Evolutionary conservation across 2,888 invertebrate genomes (phyloP).

Genomic region (Leptogaster cylindrica): DNA sequence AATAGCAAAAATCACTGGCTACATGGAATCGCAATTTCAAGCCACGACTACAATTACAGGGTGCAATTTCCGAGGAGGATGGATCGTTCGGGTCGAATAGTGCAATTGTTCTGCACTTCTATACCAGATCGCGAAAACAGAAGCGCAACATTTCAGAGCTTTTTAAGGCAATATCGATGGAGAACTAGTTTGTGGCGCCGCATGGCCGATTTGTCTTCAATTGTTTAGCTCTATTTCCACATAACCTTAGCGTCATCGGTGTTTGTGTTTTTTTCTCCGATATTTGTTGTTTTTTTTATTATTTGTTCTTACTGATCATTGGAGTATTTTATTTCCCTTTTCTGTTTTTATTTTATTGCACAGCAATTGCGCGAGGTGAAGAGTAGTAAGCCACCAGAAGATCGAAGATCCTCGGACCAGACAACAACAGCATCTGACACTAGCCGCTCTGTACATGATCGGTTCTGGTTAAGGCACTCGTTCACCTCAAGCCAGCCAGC

Average conservation of each 20-base stretch:
- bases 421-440: conserved; percentile 24
- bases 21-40: conserved; percentile 33
- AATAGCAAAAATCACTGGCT: conserved; percentile 26
- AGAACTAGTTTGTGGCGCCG: conserved; percentile 47
- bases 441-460: conserved; percentile 17
- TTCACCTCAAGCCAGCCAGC: conserved; percentile 25
- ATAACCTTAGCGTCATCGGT: conserved; percentile 9
- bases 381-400: conserved; percentile 33
- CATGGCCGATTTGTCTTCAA: conserved; percentile 41
- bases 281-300: too few species aligned
- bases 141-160: conserved; percentile 34
- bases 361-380: conserved; percentile 26
- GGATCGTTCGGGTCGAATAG: not conserved
- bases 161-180: conserved; percentile 35
- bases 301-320: too few species aligned
- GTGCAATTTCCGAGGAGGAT: not conserved
- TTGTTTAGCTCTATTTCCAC: conserved; percentile 41
- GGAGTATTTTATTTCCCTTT: conserved; percentile 2
- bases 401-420: conserved; percentile 9
- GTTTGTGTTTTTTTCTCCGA: not conserved
- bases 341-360: conserved; percentile 15
- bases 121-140: conserved; percentile 3
- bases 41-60: conserved; percentile 13
- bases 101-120: conserved; percentile 27
- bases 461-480: conserved; percentile 29